Conservation (phyloP, 2,113 vertebrate species). For the Cyprinodon tularosa region DNA sequence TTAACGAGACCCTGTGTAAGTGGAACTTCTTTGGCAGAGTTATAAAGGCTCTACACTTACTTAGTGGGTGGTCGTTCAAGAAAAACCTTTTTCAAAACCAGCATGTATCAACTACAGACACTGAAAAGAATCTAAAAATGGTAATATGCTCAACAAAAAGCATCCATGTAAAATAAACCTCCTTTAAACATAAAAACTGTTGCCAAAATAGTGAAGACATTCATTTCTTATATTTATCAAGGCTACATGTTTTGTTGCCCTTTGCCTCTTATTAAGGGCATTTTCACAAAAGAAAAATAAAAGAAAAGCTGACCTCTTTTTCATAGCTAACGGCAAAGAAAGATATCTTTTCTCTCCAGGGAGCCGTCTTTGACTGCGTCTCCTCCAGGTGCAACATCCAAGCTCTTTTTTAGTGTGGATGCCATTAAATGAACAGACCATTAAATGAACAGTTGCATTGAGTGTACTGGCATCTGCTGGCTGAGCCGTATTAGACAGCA, state of each 20-base stretch:
- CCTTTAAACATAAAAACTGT: neutral
- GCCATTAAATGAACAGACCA: conserved; percentile 54
- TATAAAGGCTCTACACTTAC: neutral
- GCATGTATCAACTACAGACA: neutral
- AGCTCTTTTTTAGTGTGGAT: conserved; percentile 38
- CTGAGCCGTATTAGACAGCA: conserved; percentile 34
- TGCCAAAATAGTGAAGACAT: neutral
- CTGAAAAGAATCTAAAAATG: neutral
- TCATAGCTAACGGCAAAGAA: conserved; percentile 19
- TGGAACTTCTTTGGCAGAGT: conserved; percentile 2
- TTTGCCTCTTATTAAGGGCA: conserved; percentile 1
- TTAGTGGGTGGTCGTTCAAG: conserved; percentile 10
- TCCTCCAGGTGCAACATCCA: conserved; percentile 21
- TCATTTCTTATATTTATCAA: neutral
- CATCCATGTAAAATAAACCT: neutral
- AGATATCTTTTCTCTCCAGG: conserved; percentile 23
- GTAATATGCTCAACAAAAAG: neutral
- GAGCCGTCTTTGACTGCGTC: conserved; percentile 31
- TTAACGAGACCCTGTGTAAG: conserved; percentile 1
- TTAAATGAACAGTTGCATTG: conserved; percentile 52
- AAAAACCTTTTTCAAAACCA: conserved; percentile 28
- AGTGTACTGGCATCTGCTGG: conserved; percentile 25
- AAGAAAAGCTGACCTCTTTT: conserved; percentile 20
- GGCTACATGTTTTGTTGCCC: neutral
- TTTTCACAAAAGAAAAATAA: conserved; percentile 13